These are phyloP conservation scores for Sphyrna mokarran DNA, from an alignment of 2,113 vertebrate genomes.

Conservation along the genomic window DNA sequence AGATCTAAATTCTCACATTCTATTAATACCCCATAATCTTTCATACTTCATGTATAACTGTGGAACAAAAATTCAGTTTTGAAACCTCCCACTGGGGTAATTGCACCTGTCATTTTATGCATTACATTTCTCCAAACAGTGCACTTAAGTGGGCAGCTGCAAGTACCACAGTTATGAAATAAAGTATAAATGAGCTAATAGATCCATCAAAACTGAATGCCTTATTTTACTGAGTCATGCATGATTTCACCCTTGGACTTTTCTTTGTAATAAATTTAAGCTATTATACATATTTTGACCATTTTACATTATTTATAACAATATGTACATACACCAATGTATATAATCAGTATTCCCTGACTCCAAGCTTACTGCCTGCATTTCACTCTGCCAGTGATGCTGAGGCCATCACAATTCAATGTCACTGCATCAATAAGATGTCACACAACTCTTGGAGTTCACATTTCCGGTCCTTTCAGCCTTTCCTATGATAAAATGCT, in stretches of 20 bases:
- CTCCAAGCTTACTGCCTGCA: neutral
- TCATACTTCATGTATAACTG: neutral
- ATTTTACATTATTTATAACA: neutral
- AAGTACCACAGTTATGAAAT: neutral
- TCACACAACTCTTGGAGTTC: too few relatives aligned
- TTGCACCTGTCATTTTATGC: neutral
- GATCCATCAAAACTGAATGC: neutral
- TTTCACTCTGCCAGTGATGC: too few relatives aligned
- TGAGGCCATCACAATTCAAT: too few relatives aligned
- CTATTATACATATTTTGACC: neutral
- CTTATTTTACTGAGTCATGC: neutral
- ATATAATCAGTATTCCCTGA: neutral
- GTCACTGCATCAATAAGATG: too few relatives aligned
- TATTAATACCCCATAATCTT: neutral
- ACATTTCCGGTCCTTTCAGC: too few relatives aligned
- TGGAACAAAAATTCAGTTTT: neutral
- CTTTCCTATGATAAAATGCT: too few relatives aligned
- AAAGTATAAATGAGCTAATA: neutral
- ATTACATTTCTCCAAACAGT: neutral
- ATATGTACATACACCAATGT: neutral
- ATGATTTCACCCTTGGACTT: neutral
- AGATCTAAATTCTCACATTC: conserved; percentile 13
- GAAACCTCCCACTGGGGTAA: neutral
- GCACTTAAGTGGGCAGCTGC: neutral
- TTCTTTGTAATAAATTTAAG: neutral